A percentile compares a stretch with the other conserved stretches of the same genome.
phyloP scores from a whole-genome alignment of 2,113 vertebrate genomes.

The Menura novaehollandiae region DNA sequence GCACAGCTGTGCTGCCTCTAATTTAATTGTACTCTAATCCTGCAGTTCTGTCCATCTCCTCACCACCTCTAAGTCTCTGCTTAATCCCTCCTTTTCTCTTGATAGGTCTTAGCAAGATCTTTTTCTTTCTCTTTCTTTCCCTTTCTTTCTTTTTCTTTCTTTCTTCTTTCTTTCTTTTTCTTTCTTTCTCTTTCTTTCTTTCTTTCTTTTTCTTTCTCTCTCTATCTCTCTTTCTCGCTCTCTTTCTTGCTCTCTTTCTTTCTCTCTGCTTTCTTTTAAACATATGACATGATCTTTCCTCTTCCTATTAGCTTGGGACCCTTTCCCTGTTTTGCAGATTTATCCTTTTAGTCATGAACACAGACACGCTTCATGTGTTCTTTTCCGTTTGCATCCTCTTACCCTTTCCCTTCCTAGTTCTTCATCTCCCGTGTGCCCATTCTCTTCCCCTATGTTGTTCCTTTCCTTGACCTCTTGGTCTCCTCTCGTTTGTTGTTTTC shows the following conservation, averaged over 20 bases:
- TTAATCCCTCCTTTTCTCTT: background rate
- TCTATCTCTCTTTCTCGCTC: too few species aligned
- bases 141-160: background rate
- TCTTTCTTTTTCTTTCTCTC: too few species aligned
- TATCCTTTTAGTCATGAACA: background rate
- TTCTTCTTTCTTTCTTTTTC: rapidly evolving
- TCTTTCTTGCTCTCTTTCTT: too few species aligned
- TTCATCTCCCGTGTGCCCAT: background rate
- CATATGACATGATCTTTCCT: background rate
- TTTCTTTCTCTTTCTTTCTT: rapidly evolving
- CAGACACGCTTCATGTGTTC: background rate
- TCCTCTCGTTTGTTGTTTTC: background rate
- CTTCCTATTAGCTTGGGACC: background rate
- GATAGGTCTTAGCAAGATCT: background rate
- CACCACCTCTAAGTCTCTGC: background rate
- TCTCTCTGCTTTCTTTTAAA: background rate
- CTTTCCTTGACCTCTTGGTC: slow-evolving; percentile 5
- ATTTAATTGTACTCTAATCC: background rate
- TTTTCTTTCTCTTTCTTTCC: too few species aligned
- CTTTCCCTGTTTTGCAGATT: background rate
- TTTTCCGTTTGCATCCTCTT: background rate
- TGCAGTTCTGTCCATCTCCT: background rate
- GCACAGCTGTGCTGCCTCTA: background rate
- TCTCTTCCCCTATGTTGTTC: background rate
- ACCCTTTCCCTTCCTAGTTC: background rate